These are phyloP conservation scores for Yponomeuta evonymella DNA, from an alignment of 2,888 invertebrate genomes.

Conservation along the genomic window DNA sequence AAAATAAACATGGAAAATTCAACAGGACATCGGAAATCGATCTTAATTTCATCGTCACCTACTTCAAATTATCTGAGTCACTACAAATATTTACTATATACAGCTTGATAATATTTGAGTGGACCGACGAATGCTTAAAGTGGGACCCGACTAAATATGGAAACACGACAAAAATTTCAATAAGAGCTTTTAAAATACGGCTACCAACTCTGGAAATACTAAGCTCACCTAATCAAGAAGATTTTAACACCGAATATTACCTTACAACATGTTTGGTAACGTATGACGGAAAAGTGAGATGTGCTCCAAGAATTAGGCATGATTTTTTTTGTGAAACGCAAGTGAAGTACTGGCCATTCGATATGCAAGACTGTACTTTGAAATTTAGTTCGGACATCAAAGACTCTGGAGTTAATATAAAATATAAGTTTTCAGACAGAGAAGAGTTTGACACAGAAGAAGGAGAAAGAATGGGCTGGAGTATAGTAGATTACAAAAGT, in stretches of 20 bases:
- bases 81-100: not conserved
- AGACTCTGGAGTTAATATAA: not conserved
- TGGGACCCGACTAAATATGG: not conserved
- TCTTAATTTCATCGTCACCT: not conserved
- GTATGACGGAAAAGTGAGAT: not conserved
- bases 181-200: not conserved
- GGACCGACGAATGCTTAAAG: not conserved
- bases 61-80: not conserved
- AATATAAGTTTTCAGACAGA: not conserved
- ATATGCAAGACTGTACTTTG: not conserved
- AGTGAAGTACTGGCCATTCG: not conserved
- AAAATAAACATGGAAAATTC: not conserved
- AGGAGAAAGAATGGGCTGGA: not conserved
- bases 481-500: not conserved
- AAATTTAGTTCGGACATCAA: not conserved
- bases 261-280: not conserved
- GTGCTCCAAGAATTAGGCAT: not conserved
- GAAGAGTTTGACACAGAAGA: not conserved
- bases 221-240: not conserved
- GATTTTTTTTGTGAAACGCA: not conserved
- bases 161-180: not conserved
- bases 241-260: not conserved
- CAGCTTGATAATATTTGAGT: not conserved
- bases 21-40: not conserved
- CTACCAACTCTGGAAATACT: not conserved